Percentiles rank a stretch among this genome's conserved stretches.
These are phyloP conservation scores for Atractosteus spatula DNA, from an alignment of 2,113 vertebrate genomes.

Conservation along the genomic window DNA sequence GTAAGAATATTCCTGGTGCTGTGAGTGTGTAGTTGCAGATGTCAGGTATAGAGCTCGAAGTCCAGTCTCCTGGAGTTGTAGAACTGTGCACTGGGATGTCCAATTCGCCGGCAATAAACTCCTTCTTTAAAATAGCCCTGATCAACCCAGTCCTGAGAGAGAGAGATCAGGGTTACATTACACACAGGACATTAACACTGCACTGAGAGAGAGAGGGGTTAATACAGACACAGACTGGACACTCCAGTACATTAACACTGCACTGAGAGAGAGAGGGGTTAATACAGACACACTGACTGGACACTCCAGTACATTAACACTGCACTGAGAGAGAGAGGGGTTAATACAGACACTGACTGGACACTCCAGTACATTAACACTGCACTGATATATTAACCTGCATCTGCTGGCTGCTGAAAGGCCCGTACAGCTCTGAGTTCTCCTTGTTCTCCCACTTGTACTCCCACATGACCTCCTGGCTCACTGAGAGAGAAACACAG, in stretches of 20 bases:
- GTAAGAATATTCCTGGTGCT: not conserved
- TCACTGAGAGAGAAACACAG: slow-evolving; percentile 43
- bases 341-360: too few species aligned
- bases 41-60: slow-evolving; percentile 81
- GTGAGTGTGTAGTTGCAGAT: not conserved
- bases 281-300: too few species aligned
- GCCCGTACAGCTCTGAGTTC: slow-evolving; percentile 78
- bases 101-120: slow-evolving; percentile 80
- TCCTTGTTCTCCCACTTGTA: slow-evolving; percentile 81
- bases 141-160: slow-evolving; percentile 80
- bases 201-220: too few species aligned
- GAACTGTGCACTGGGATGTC: slow-evolving; percentile 75
- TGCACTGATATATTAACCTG: slow-evolving; percentile 61
- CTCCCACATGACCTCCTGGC: slow-evolving; percentile 80
- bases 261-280: too few species aligned
- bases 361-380: too few species aligned
- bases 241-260: too few species aligned
- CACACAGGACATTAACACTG: too few species aligned
- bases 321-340: too few species aligned
- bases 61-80: slow-evolving; percentile 86
- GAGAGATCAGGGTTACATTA: not conserved
- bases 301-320: too few species aligned
- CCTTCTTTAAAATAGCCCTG: slow-evolving; percentile 83
- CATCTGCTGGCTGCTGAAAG: slow-evolving; percentile 88
- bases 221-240: too few species aligned